phyloP scores from a whole-genome alignment of 2,797 vertebrate species.

The Myotis myotis region DNA sequence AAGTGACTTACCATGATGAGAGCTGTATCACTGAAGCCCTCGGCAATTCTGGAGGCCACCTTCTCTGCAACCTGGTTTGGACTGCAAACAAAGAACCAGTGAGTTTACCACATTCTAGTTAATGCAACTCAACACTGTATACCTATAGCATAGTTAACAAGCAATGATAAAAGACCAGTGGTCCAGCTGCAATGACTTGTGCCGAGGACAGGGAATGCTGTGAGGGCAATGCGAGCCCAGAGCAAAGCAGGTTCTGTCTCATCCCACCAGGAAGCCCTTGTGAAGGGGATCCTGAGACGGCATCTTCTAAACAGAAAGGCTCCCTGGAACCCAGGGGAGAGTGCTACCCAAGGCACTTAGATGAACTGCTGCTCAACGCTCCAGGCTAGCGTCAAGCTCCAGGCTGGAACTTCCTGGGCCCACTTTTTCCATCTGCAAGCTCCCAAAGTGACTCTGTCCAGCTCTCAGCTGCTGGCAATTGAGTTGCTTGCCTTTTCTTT shows the following conservation, averaged over 20 bases:
- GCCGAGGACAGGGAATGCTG: background rate
- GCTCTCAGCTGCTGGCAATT: background rate
- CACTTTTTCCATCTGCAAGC: background rate
- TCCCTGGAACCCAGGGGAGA: background rate
- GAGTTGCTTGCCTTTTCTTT: background rate
- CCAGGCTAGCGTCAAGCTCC: background rate
- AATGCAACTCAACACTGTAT: background rate
- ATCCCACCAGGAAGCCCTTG: background rate
- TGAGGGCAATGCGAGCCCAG: accelerated
- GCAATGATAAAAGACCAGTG: background rate
- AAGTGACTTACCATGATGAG: constrained; percentile 92
- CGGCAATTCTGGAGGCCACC: constrained; percentile 95
- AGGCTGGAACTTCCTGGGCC: background rate
- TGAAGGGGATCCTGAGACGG: background rate
- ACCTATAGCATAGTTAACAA: background rate
- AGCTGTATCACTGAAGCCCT: constrained; percentile 93
- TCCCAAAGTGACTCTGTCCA: background rate
- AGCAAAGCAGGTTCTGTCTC: background rate
- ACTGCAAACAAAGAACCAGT: constrained; percentile 82
- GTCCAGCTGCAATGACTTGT: background rate
- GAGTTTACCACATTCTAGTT: background rate
- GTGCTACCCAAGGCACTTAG: background rate
- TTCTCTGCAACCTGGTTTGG: constrained; percentile 97
- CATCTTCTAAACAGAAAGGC: background rate
- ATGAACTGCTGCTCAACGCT: too few species aligned